Evolutionary conservation across 2,888 invertebrate genomes (phyloP), one percentile per base, ranked within the genome.

Genomic region (Nesidiocoris tenuis): DNA sequence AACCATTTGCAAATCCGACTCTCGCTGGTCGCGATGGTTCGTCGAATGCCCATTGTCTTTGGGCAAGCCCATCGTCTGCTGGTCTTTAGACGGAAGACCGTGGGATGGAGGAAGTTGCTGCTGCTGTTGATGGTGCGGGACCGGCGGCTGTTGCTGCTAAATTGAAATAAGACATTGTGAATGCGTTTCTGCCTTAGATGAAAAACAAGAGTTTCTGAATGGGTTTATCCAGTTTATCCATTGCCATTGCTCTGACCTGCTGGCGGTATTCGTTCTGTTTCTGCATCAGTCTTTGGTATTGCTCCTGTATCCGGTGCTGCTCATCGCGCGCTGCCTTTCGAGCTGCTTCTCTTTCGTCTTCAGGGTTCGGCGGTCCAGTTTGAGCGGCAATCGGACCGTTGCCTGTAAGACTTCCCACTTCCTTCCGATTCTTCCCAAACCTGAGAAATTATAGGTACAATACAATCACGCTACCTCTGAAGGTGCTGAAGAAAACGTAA

Each of bases 221-320:
- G n/a, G n/a, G n/a, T n/a, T n/a, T n/a, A n/a, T n/a, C n/a, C n/a
- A n/a, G n/a, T n/a, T n/a, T n/a, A n/a, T n/a, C n/a, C n/a, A n/a
- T n/a, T n/a, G n/a, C n/a, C n/a, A n/a, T n/a, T n/a, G n/a, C n/a
- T n/a, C n/a, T n/a, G n/a, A 72, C 72, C 23, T 85, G 84, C 18
- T 83, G 82, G 61, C 77, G 78, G 23, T 68, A 78, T 61, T 78
- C 81, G 68, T 82, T 83, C 55, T 82, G 82, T 75, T 84, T 79
- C 22, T 77, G 84, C 74, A 84, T 81, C 16, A 85, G 80, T 64
- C 84, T 81, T 67, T 83, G 80, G 79, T 85, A 85, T 72, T 85
- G 85, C 76, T 85, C 85, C 80, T 85, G 85, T 76, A 85, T 83
- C 79, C 85, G 80, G 76, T 82, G 81, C 76, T 84, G 83, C 77